These are phyloP conservation scores for Holothuria scabra DNA, from an alignment of 53 echinoderm and acorn worm genomes.

Conservation along the genomic window DNA sequence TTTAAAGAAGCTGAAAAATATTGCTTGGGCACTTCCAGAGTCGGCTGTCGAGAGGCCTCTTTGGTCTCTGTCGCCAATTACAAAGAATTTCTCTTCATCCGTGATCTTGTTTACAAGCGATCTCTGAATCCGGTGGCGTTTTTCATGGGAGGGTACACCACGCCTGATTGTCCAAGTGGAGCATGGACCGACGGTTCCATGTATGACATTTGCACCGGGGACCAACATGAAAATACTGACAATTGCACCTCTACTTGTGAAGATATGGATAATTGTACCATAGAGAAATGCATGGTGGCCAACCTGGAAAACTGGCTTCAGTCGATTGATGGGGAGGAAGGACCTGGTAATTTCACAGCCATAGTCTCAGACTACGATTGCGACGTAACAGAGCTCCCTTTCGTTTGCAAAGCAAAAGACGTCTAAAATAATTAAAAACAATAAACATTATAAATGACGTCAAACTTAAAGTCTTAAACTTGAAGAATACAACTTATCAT, in stretches of 20 bases:
- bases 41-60: background rate
- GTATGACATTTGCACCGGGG: background rate
- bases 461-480: too few relatives aligned
- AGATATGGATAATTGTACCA: background rate
- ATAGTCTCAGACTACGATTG: background rate
- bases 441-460: too few relatives aligned
- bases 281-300: conserved; percentile 8
- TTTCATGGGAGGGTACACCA: conserved; percentile 33
- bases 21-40: background rate
- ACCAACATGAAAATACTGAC: background rate
- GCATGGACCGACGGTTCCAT: background rate
- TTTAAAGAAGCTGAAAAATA: conserved; percentile 4
- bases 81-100: conserved; percentile 23
- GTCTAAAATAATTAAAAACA: too few relatives aligned
- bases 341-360: background rate
- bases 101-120: background rate
- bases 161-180: background rate
- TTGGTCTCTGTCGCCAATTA: background rate
- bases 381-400: background rate
- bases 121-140: conserved; percentile 15
- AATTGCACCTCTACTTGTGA: background rate
- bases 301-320: background rate
- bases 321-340: background rate
- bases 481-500: too few relatives aligned
- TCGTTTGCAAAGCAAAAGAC: conserved; percentile 14